These are phyloP conservation scores for Cerastis leucographa DNA, from an alignment of 2,888 invertebrate genomes.

Conservation along the genomic window DNA sequence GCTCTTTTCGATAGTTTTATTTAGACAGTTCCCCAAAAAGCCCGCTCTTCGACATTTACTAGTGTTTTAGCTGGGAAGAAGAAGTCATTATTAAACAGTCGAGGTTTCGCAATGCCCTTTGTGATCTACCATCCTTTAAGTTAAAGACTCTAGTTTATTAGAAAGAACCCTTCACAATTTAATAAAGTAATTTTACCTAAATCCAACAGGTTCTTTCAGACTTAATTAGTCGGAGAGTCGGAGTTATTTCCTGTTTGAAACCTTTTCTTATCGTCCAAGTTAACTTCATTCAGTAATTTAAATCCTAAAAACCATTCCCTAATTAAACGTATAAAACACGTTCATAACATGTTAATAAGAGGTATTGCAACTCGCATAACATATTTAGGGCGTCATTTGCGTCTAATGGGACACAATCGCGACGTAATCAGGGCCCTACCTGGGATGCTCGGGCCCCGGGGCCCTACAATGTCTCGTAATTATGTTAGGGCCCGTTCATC, in stretches of 20 bases:
- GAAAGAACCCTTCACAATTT: neutral
- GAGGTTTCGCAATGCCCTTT: too few relatives aligned
- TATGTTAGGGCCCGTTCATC: constrained; percentile 58
- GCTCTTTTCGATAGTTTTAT: neutral
- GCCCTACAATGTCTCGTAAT: constrained; percentile 66
- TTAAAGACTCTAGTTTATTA: neutral
- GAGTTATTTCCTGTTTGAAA: constrained; percentile 12
- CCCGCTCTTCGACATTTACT: too few relatives aligned
- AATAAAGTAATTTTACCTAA: constrained; percentile 6
- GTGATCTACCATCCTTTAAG: neutral
- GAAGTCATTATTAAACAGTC: neutral
- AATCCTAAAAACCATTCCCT: constrained; percentile 29
- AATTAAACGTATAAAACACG: constrained; percentile 41
- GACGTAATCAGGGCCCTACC: constrained; percentile 68
- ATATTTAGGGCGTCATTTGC: constrained; percentile 53
- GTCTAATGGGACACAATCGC: constrained; percentile 65
- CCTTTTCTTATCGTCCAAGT: constrained; percentile 22
- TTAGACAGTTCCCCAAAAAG: neutral
- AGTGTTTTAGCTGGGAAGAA: neutral
- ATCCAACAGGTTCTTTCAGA: constrained; percentile 4
- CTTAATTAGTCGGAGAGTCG: constrained; percentile 13
- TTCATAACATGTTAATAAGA: constrained; percentile 48
- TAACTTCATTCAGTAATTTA: constrained; percentile 23
- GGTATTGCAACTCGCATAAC: constrained; percentile 42
- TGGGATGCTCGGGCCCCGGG: constrained; percentile 61